Evolutionary conservation across 2,888 invertebrate genomes (phyloP), one percentile per base, ranked within the genome.

Genomic region (Dryococelus australis): DNA sequence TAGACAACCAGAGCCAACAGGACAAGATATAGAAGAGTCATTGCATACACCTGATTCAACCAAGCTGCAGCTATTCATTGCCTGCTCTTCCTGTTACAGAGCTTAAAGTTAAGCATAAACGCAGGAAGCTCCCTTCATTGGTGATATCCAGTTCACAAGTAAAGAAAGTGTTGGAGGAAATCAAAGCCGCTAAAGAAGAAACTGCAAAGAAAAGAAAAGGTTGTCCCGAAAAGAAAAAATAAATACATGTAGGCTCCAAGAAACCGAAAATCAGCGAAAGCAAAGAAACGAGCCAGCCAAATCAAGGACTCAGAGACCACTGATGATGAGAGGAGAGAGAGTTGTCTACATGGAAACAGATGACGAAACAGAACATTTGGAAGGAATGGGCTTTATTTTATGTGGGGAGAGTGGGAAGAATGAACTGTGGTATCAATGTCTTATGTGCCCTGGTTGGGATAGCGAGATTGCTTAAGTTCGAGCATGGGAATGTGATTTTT

Each of bases 311-410:
- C 65, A 65, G 65, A 65, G 65, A 65, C 65, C 65, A 20, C 65
- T 65, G 65, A 65, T 24, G 65, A 65, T 65, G 24, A 65, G 65
- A 20, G 65, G n/a, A n/a, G n/a, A n/a, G n/a, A n/a, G n/a, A 12
- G 16, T 65, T 65, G 65, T 65, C 65, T 65, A 20, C 65, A 65
- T 65, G 65, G 65, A 65, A 65, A 65, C 65, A 65, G 65, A 65
- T 6, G 65, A 65, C 65, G 24, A 65, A 65, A 65, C 5, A 65
- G 16, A 65, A 9, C 65, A 20, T 65, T 13, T 65, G 8, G 24
- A 65, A 16, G 65, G 16, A 24, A 65, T 13, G 5, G 16, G 24
- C 65, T 65, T 8, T 65, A 65, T 65, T 65, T 6, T 65, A 24
- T 65, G 65, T 65, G 65, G 65, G 65, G 24, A 65, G 65, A 65